Percentiles rank a stretch among this genome's conserved stretches.
Evolutionary conservation across 1,140 invertebrate genomes (phyloP).

Genomic region (Scaptomyza hsui): DNA sequence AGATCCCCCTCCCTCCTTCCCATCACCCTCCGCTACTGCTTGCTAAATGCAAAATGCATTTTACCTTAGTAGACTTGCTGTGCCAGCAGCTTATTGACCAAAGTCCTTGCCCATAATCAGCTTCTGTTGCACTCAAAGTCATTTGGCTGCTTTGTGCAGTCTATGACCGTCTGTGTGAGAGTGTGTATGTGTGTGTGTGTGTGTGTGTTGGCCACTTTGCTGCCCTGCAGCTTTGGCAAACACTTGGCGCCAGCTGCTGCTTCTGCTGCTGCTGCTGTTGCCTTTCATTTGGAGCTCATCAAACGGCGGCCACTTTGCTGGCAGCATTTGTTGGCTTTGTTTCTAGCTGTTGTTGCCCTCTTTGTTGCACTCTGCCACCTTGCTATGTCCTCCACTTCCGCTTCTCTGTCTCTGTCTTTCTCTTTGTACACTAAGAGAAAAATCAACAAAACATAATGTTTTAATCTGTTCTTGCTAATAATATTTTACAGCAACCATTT

Average conservation of each 20-base stretch:
- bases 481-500: no score
- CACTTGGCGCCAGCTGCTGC: slow-evolving; percentile 66
- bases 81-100: slow-evolving; percentile 41
- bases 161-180: neutral
- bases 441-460: no score
- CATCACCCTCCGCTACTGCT: neutral
- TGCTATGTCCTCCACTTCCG: neutral
- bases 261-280: slow-evolving; percentile 48
- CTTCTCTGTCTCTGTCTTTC: neutral
- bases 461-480: no score
- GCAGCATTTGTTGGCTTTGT: slow-evolving; percentile 46
- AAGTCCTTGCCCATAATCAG: slow-evolving; percentile 74
- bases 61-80: slow-evolving; percentile 23
- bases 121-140: slow-evolving; percentile 71
- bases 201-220: slow-evolving; percentile 59
- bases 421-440: neutral
- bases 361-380: neutral
- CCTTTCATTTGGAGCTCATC: slow-evolving; percentile 72
- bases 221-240: slow-evolving; percentile 60
- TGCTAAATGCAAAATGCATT: slow-evolving; percentile 40
- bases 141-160: slow-evolving; percentile 41
- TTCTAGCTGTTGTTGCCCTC: slow-evolving; percentile 9
- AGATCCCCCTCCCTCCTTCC: slow-evolving; percentile 17
- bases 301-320: slow-evolving; percentile 66
- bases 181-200: slow-evolving; percentile 14